Evolutionary conservation across 2,888 invertebrate species (phyloP), one percentile per base, ranked within the genome.

Genomic region (Criorhina ranunculi): DNA sequence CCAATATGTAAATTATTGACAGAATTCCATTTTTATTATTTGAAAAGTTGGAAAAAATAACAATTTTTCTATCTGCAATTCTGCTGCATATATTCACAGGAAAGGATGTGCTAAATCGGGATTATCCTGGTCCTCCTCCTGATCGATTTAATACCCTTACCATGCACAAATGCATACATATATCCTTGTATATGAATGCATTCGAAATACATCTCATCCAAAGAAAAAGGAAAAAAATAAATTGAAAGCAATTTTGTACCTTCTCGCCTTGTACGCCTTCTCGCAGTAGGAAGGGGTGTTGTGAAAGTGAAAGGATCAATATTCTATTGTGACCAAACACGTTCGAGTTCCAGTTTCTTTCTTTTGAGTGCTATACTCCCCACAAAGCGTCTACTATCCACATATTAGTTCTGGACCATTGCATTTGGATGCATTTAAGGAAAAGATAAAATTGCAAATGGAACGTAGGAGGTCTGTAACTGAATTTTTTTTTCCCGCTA

Each of bases 241-340:
- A 9, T 4, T 33, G 19, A 17, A 11, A 60, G 0, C 29, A 17
- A 5, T 42, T 42, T 67, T 5, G 6, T 31, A 55, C 33, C 42
- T 44, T 11, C 66, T n/a, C n/a, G n/a, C n/a, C n/a, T n/a, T n/a
- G n/a, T n/a, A n/a, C n/a, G n/a, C n/a, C n/a, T n/a, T n/a, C n/a
- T n/a, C 29, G 46, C n/a, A 24, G 24, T 7, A 15, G 29, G 49
- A 17, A 37, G 59, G 31, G 40, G 40, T 31, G 40, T 31, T 33
- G 73, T n/a, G n/a, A 73, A 62, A 73, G 62, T 62, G 51, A 73
- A 53, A 62, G 51, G 51, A 73, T 73, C 62, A 7, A 24, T 33
- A 49, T 19, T 37, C 49, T 12, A 49, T 46, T 64, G 64, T 64
- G 9, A 35, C 37, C 12, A 37, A 51, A 15, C 29, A 64, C 49